Conservation (phyloP, 2,113 vertebrate genomes). For the Astatotilapia flaviijosephi region DNA sequence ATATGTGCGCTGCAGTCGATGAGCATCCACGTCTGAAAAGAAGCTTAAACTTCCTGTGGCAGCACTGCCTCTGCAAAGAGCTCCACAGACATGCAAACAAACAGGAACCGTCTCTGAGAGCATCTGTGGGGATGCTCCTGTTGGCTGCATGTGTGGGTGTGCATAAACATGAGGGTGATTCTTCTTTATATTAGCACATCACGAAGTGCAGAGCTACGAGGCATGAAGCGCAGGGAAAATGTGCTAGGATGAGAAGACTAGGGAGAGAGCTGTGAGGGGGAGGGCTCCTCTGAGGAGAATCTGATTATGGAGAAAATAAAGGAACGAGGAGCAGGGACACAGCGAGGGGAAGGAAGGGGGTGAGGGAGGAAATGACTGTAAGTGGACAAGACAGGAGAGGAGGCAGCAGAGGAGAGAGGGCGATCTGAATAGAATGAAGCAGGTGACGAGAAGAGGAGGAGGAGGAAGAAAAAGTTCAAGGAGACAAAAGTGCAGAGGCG, state of each 20-base stretch:
- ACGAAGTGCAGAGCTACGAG: neutral
- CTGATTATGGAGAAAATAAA: neutral
- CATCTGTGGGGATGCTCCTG: neutral
- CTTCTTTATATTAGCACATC: neutral
- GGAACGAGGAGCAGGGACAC: neutral
- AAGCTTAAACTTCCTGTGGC: neutral
- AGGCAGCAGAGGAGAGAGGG: neutral
- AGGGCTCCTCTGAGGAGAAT: neutral
- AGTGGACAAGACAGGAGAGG: neutral
- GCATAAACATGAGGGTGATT: conserved; percentile 5
- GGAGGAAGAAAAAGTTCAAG: neutral
- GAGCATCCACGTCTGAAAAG: neutral
- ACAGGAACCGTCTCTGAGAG: neutral
- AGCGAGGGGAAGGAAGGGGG: neutral
- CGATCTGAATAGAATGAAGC: neutral
- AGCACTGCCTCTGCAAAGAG: neutral
- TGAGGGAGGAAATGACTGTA: neutral
- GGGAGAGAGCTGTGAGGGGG: neutral
- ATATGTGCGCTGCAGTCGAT: neutral
- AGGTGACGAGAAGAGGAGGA: neutral
- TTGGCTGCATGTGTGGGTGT: neutral
- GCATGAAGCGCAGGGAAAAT: neutral
- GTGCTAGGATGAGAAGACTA: neutral
- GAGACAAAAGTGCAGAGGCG: neutral
- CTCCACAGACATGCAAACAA: neutral